A percentile compares a stretch with the other conserved stretches of the same genome.
Evolutionary conservation across 2,113 vertebrate species (phyloP).

Genomic region (Lagopus leucura): DNA sequence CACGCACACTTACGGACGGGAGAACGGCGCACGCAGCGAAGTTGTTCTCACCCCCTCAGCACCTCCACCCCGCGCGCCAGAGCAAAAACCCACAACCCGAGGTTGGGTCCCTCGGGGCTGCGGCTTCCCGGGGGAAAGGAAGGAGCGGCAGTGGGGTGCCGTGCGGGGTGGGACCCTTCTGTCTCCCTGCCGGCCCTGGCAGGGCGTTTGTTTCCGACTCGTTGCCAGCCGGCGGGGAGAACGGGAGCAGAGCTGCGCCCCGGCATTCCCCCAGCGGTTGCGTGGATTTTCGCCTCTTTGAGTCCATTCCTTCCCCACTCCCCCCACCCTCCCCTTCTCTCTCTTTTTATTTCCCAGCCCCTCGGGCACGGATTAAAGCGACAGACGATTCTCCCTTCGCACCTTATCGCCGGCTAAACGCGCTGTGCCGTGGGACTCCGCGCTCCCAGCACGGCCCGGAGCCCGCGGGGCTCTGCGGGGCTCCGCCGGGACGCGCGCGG

Average conservation of each 20-base stretch:
- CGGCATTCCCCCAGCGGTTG: constrained; percentile 71
- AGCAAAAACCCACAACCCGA: neutral
- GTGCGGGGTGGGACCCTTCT: no score
- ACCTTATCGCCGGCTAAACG: constrained; percentile 82
- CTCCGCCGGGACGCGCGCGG: no score
- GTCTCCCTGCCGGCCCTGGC: neutral
- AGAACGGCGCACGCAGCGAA: neutral
- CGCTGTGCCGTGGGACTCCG: neutral
- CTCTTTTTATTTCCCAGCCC: constrained; percentile 76
- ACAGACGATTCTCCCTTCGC: constrained; percentile 84
- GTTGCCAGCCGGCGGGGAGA: constrained; percentile 64
- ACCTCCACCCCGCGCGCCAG: neutral
- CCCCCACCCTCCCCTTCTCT: constrained; percentile 15
- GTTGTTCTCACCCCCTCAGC: neutral
- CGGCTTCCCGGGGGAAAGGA: neutral
- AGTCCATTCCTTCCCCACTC: constrained; percentile 63
- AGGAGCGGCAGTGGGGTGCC: neutral
- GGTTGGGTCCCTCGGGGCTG: neutral
- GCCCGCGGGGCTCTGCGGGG: neutral
- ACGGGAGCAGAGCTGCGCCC: neutral
- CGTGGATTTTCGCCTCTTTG: constrained; percentile 79
- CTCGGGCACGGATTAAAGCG: constrained; percentile 81
- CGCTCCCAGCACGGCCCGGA: neutral
- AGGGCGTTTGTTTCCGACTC: constrained; percentile 67
- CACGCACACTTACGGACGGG: neutral